These are phyloP conservation scores for Shinisaurus crocodilurus DNA, from an alignment of 2,113 vertebrate species.

Conservation along the genomic window DNA sequence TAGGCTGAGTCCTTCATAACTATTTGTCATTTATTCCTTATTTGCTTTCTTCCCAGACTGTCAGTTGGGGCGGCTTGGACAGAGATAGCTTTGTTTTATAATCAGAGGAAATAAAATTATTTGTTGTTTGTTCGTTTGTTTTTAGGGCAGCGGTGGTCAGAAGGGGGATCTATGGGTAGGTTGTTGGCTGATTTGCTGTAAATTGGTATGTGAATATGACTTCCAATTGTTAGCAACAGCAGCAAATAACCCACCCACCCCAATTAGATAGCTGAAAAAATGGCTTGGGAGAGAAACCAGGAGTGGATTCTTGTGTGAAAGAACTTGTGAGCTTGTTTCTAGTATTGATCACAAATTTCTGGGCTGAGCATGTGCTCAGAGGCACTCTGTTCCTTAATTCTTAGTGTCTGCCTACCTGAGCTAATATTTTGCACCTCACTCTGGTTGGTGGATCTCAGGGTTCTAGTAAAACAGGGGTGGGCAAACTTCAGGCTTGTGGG, in stretches of 20 bases:
- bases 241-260: no score
- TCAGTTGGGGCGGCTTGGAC: not conserved
- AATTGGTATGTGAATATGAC: not conserved
- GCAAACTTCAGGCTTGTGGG: no score
- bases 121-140: not conserved
- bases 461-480: not conserved
- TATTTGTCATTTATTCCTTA: not conserved
- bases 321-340: not conserved
- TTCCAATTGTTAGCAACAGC: not conserved
- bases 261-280: not conserved
- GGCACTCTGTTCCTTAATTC: not conserved
- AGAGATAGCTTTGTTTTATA: not conserved
- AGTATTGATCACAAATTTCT: not conserved
- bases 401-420: not conserved
- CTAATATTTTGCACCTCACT: not conserved
- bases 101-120: not conserved
- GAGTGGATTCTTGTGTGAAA: not conserved
- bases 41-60: conserved; percentile 5
- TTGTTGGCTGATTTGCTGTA: not conserved
- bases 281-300: not conserved
- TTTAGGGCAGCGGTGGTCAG: not conserved
- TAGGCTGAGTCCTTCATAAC: not conserved
- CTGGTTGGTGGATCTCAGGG: not conserved
- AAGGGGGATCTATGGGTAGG: not conserved
- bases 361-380: not conserved